Evolutionary conservation across 2,888 invertebrate genomes (phyloP), one percentile per base, ranked within the genome.

Genomic region (Apantesis nais): DNA sequence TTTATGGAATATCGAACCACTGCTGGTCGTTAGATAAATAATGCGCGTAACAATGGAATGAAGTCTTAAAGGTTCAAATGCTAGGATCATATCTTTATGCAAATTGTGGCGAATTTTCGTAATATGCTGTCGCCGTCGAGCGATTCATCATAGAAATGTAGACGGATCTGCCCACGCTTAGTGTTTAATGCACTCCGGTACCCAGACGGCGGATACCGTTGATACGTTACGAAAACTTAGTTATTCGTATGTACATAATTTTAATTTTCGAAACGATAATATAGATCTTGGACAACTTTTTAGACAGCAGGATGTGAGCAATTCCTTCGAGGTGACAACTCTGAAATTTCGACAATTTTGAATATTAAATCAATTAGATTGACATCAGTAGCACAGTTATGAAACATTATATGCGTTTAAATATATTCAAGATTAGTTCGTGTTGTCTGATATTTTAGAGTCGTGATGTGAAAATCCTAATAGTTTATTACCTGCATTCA

Each of bases 91-190:
- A 92, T 92, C 90, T 90, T 81, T 91, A 92, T 92, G 92, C 90
- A 93, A 93, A 93, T 92, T 90, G 89, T 86, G 82, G 89, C 85
- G 89, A 92, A 92, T 92, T 94, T 94, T 93, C 92, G 93, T 92
- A 93, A 94, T 89, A 82, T 84, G 82, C 84, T 85, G 86, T 87
- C 88, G 88, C 88, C 87, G 85, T 87, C 83, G 88, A 88, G 87
- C 94, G 90, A 94, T 94, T 90, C 93, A 94, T 94, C 94, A 94
- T 93, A 92, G 90, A 90, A 92, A 93, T 93, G 93, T 92, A 92
- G 93, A 93, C 93, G 92, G 89, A 88, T 86, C 92, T 75, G 88
- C 94, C 94, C 92, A 94, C 94, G 93, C 93, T 77, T 78, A 66
- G 76, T 85, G 85, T 90, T 90, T 89, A 90, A 92, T 89, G 88